Evolutionary conservation across 2,797 vertebrate species (phyloP).

Genomic region (Ammospiza maritima): DNA sequence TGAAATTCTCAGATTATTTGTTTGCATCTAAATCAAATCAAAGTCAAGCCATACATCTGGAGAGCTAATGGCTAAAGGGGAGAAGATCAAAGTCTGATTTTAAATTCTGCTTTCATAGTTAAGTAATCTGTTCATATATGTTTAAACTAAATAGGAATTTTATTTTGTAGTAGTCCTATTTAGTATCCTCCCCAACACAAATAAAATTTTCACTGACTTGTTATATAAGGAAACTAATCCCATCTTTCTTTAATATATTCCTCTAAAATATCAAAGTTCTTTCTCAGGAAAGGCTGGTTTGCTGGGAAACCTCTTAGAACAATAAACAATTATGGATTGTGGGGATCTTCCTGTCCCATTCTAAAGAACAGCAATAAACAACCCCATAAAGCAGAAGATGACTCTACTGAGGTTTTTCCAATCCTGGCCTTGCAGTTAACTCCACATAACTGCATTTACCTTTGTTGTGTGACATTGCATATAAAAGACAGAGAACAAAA

Average conservation of each 20-base stretch:
- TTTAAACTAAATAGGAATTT: not conserved
- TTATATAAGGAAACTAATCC: not conserved
- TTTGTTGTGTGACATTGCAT: conserved; percentile 95
- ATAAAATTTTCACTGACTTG: not conserved
- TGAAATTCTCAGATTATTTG: not conserved
- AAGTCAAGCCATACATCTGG: not conserved
- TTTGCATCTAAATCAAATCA: not conserved
- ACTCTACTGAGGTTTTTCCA: conserved; percentile 12
- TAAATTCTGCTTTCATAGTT: not conserved
- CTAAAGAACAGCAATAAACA: not conserved
- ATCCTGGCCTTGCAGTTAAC: not conserved
- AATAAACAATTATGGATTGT: not conserved
- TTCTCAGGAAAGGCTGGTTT: conserved; percentile 42
- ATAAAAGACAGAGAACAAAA: conserved; percentile 96
- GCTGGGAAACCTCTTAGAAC: conserved; percentile 13
- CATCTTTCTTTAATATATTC: conserved; percentile 19
- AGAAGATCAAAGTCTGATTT: not conserved
- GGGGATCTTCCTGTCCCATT: not conserved
- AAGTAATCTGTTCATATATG: not conserved
- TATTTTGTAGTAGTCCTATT: not conserved
- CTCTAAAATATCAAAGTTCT: not conserved
- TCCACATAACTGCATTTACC: conserved; percentile 75
- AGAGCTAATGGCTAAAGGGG: not conserved
- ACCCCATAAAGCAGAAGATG: not conserved
- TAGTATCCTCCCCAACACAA: not conserved